Base-by-base conservation (phyloP, 2,113 vertebrate species). In the Tetraodon nigroviridis region DNA sequence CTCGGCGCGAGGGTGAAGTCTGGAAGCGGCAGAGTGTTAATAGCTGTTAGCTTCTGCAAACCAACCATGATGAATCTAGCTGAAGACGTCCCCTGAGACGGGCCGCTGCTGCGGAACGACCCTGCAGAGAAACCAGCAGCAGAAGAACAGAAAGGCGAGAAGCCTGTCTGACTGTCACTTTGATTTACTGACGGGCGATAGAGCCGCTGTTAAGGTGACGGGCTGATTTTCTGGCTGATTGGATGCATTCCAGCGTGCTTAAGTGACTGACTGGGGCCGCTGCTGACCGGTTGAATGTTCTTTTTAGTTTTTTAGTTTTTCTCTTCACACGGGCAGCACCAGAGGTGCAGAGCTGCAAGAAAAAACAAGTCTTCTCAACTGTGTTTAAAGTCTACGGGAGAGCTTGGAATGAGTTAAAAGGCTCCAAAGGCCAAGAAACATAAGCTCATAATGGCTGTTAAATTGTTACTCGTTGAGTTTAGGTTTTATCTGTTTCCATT, bases 401-500 rank as follows among this genome's bases (percentile, higher is more conserved):
- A 48, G 45, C 58, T 58, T 19, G 37, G 15, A 79, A 80, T 71
- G 51, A 66, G 58, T 70, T 79, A 61, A 54, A 15, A 55, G 57
- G 55, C 57, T 82, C 68, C 56, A 76, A 58, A 70, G 75, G 59
- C 63, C 64, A 73, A 71, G 64, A 58, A 72, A 67, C 46, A 14
- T 58, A 40, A 48, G 56, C 59, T 67, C 65, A 61, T 75, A 67
- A 78, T 74, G 63, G 46, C 27, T 76, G 53, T 67, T 82, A 66
- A 85, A 81, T 71, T 57, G 67, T 67, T 55, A 67, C 66, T 75
- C 70, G 75, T 84, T 79, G 58, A 80, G 69, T 70, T 73, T 44
- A 62, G 22, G 19, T 74, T 75, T 82, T 75, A 77, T 79, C 83
- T 81, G 71, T 75, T 79, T 68, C 65, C 61, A 75, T 80, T 82